Evolutionary conservation across 2,797 vertebrate genomes (phyloP).

Genomic region (Lates japonicus): DNA sequence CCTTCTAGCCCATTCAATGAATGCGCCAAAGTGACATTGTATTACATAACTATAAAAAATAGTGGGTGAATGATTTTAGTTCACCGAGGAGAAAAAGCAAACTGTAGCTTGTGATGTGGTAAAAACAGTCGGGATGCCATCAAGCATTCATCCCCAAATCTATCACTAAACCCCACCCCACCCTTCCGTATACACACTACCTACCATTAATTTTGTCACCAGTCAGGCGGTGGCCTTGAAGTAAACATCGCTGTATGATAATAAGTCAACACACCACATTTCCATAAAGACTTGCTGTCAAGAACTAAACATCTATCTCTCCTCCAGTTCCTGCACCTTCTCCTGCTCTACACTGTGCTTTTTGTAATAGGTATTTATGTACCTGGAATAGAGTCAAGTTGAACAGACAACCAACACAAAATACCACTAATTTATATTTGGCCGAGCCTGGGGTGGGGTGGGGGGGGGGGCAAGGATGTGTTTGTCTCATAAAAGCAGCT

Average conservation of each 20-base stretch:
- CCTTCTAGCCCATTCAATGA: constrained; percentile 21
- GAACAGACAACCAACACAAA: constrained; percentile 59
- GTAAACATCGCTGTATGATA: constrained; percentile 68
- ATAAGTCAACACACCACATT: constrained; percentile 73
- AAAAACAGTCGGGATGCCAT: constrained; percentile 49
- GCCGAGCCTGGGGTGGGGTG: not conserved
- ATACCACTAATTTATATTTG: constrained; percentile 54
- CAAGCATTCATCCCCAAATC: constrained; percentile 60
- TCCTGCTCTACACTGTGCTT: constrained; percentile 15
- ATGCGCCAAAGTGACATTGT: constrained; percentile 20
- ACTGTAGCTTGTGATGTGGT: constrained; percentile 9
- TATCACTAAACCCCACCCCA: constrained; percentile 62
- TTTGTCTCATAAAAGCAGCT: constrained; percentile 63
- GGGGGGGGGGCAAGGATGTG: constrained; percentile 9
- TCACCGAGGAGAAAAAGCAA: constrained; percentile 21
- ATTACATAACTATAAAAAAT: constrained; percentile 8
- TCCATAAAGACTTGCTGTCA: constrained; percentile 78
- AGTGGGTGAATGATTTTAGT: constrained; percentile 7
- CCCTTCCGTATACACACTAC: constrained; percentile 56
- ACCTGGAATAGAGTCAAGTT: constrained; percentile 54
- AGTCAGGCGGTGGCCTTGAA: constrained; percentile 72
- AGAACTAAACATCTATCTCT: constrained; percentile 67
- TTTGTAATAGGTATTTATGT: constrained; percentile 49
- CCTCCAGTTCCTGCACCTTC: constrained; percentile 17
- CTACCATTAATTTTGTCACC: constrained; percentile 62